Conservation (phyloP, 2,888 invertebrate species). For the Temnothorax rugatulus region DNA sequence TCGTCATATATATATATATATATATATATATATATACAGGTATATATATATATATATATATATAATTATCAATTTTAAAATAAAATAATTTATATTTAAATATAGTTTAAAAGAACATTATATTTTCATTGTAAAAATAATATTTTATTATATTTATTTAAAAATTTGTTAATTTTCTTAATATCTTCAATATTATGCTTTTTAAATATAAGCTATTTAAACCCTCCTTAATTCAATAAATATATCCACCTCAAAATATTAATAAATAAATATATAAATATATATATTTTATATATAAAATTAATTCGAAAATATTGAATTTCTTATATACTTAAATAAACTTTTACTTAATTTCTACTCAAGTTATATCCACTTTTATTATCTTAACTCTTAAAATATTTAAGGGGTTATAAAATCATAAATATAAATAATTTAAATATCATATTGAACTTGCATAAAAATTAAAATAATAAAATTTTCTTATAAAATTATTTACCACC, state of each 20-base stretch:
- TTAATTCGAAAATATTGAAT: too few relatives aligned
- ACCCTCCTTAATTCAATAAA: constrained; percentile 38
- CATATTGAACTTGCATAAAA: background rate
- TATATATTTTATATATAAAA: constrained; percentile 53
- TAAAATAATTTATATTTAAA: constrained; percentile 66
- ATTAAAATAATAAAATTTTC: background rate
- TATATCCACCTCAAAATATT: background rate
- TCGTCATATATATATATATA: too few relatives aligned
- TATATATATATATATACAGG: too few relatives aligned
- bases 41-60: too few relatives aligned
- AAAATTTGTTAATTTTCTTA: background rate
- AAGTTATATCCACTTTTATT: constrained; percentile 34
- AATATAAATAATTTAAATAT: background rate
- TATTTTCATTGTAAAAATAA: too few relatives aligned
- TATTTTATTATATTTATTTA: background rate
- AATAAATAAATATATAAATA: constrained; percentile 6
- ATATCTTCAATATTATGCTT: background rate
- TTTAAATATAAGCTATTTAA: constrained; percentile 6
- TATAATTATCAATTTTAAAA: too few relatives aligned
- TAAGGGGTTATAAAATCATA: background rate
- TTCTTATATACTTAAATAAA: too few relatives aligned
- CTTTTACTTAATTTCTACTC: constrained; percentile 34
- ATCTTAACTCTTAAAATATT: background rate
- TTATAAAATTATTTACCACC: too few relatives aligned
- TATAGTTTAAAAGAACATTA: background rate